These are phyloP conservation scores for Parelbella ahira DNA, from an alignment of 2,888 invertebrate species.

Conservation along the genomic window DNA sequence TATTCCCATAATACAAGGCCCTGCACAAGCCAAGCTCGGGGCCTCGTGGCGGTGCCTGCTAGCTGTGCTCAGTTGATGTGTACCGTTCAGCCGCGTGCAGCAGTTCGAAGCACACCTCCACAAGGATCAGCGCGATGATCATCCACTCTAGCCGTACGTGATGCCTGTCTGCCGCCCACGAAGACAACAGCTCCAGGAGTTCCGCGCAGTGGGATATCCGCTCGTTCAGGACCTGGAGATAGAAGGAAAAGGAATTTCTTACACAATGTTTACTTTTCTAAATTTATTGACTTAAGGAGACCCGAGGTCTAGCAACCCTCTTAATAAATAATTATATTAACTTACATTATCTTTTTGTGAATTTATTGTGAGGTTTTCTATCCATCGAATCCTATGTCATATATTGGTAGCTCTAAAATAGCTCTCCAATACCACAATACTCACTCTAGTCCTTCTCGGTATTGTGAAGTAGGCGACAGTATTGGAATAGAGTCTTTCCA, in stretches of 20 bases:
- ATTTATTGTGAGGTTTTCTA: background rate
- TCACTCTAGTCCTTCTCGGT: constrained; percentile 89
- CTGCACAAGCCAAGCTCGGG: constrained; percentile 1
- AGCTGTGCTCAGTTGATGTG: constrained; percentile 18
- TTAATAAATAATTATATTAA: too few species aligned
- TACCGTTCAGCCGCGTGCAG: constrained; percentile 87
- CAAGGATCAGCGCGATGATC: constrained; percentile 97
- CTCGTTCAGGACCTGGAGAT: constrained; percentile 93
- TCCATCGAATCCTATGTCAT: background rate
- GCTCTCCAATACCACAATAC: too few species aligned
- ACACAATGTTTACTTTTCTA: too few species aligned
- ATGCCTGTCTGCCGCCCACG: constrained; percentile 95
- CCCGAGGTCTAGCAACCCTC: too few species aligned
- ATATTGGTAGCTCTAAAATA: too few species aligned
- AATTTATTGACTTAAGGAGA: too few species aligned
- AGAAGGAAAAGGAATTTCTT: background rate
- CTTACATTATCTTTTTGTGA: too few species aligned
- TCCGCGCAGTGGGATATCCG: constrained; percentile 97
- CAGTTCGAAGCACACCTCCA: constrained; percentile 94
- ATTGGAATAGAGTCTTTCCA: constrained; percentile 91
- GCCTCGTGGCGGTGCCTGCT: background rate
- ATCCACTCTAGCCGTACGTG: constrained; percentile 97
- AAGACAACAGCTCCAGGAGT: constrained; percentile 91
- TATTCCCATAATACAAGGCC: constrained; percentile 14
- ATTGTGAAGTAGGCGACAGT: constrained; percentile 93